phyloP scores from a whole-genome alignment of 37 sponge, comb jelly and placozoan species.

The Halichondria panicea region DNA sequence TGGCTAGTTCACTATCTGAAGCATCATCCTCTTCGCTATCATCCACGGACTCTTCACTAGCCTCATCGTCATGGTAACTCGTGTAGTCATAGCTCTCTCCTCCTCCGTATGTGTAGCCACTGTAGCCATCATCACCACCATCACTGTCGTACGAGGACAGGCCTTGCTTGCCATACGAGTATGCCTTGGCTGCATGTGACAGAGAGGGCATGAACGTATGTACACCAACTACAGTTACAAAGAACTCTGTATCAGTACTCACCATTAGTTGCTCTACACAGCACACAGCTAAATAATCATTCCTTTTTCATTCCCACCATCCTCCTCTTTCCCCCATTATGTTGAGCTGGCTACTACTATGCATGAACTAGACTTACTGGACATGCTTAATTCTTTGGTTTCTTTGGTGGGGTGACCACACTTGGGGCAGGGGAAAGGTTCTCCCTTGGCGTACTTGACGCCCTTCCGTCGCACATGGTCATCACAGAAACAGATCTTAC shows the following conservation, averaged over 20 bases:
- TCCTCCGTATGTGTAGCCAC: constrained; percentile 4
- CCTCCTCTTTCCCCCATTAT: no score
- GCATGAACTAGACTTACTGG: no score
- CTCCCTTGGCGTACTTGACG: constrained; percentile 75
- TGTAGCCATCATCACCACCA: constrained; percentile 22
- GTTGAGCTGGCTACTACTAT: no score
- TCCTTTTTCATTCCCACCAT: no score
- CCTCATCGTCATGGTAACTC: constrained; percentile 36
- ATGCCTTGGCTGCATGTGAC: constrained; percentile 16
- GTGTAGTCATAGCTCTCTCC: background rate
- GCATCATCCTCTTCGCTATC: no score
- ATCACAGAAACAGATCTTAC: constrained; percentile 97
- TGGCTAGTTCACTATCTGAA: no score
- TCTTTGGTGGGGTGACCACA: constrained; percentile 91
- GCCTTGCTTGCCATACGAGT: constrained; percentile 43
- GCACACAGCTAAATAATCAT: no score
- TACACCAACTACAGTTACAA: background rate
- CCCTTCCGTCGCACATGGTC: constrained; percentile 97
- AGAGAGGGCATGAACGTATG: background rate
- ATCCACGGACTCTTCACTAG: constrained; percentile 33
- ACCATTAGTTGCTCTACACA: no score
- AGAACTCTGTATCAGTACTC: no score
- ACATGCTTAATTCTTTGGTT: constrained; percentile 92
- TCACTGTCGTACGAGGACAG: background rate
- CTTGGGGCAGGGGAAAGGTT: constrained; percentile 91